Percentiles rank a stretch among this genome's conserved stretches.
phyloP scores from a whole-genome alignment of 1,140 invertebrate species.

The Agrypnia vestita region DNA sequence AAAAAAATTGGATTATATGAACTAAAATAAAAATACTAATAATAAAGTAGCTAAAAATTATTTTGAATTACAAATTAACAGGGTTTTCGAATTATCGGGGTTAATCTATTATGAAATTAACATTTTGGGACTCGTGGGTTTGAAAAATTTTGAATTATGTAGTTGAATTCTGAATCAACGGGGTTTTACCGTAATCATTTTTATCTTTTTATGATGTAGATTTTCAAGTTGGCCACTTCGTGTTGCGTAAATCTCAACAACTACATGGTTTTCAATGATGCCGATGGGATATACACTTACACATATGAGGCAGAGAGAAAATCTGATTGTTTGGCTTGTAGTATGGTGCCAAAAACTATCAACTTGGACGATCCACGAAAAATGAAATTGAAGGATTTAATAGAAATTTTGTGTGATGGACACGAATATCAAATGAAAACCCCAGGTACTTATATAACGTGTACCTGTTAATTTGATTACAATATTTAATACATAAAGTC shows the following conservation, averaged over 20 bases:
- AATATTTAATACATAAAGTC: not conserved
- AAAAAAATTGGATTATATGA: too few relatives aligned
- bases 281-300: slow-evolving; percentile 97
- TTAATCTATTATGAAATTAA: too few relatives aligned
- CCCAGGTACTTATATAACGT: slow-evolving; percentile 73
- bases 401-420: slow-evolving; percentile 85
- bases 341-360: slow-evolving; percentile 81
- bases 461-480: not conserved
- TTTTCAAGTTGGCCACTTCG: slow-evolving; percentile 96
- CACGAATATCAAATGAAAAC: slow-evolving; percentile 88
- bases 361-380: slow-evolving; percentile 79
- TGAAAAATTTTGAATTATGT: too few relatives aligned
- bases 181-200: too few relatives aligned
- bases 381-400: slow-evolving; percentile 88
- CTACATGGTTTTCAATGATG: slow-evolving; percentile 97
- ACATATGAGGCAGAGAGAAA: slow-evolving; percentile 94
- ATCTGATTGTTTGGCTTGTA: slow-evolving; percentile 90
- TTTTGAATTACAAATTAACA: too few relatives aligned
- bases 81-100: too few relatives aligned
- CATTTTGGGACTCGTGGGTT: too few relatives aligned
- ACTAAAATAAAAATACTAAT: too few relatives aligned
- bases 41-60: too few relatives aligned
- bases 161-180: too few relatives aligned
- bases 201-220: slow-evolving; percentile 68
- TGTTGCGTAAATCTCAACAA: slow-evolving; percentile 94